phyloP scores from a whole-genome alignment of 2,888 invertebrate genomes.

The Lissonota sp. region DNA sequence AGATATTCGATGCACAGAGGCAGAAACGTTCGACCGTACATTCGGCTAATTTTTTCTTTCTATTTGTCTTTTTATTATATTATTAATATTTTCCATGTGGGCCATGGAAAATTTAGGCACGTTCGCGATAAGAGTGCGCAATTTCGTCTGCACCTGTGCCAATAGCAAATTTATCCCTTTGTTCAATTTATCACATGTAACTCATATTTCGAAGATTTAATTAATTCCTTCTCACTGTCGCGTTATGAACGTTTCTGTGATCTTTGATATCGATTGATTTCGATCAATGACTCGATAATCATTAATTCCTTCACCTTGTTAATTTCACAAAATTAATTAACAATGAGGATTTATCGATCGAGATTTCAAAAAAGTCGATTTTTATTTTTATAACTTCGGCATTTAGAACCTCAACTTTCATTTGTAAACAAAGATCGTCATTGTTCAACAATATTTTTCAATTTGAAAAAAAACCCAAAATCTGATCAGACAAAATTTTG shows the following conservation, averaged over 20 bases:
- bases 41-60: not conserved
- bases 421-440: too few relatives aligned
- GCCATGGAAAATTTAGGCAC: not conserved
- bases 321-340: too few relatives aligned
- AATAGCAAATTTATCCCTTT: slow-evolving; percentile 30
- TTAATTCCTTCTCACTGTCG: not conserved
- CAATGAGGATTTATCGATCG: too few relatives aligned
- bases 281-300: too few relatives aligned
- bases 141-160: slow-evolving; percentile 14
- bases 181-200: not conserved
- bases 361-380: too few relatives aligned
- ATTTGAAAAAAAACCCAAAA: too few relatives aligned
- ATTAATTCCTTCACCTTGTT: too few relatives aligned
- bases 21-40: not conserved
- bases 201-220: slow-evolving; percentile 20
- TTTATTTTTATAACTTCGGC: too few relatives aligned
- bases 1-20: not conserved
- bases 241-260: not conserved
- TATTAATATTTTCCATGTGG: not conserved
- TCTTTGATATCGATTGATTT: too few relatives aligned
- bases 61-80: slow-evolving; percentile 2
- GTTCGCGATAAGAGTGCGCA: slow-evolving; percentile 25
- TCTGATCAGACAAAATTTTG: too few relatives aligned
- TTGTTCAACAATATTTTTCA: too few relatives aligned
- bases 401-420: too few relatives aligned